Percentiles rank a stretch among this genome's conserved stretches.
These are phyloP conservation scores for Macrosiphum euphorbiae DNA, from an alignment of 2,888 invertebrate genomes.

Conservation along the genomic window DNA sequence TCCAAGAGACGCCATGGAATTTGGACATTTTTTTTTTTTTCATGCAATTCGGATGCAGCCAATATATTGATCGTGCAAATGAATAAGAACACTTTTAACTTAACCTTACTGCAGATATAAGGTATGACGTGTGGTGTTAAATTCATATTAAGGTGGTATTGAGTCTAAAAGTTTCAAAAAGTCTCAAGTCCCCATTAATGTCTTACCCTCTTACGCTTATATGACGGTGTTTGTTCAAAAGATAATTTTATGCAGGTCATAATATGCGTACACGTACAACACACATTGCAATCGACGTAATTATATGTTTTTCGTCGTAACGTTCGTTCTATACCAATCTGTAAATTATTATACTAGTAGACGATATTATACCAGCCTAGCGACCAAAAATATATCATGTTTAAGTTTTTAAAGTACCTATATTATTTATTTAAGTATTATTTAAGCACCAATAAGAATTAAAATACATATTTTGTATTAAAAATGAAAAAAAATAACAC, in stretches of 20 bases:
- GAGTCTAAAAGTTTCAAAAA: not conserved
- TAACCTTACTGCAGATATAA: not conserved
- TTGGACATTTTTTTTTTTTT: no score
- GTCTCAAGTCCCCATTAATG: not conserved
- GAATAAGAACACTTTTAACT: not conserved
- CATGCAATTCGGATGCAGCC: no score
- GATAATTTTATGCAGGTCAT: not conserved
- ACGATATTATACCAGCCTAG: not conserved
- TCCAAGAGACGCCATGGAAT: no score
- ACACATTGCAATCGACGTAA: not conserved
- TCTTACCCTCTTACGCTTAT: not conserved
- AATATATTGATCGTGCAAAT: not conserved
- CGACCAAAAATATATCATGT: not conserved
- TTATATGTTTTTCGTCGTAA: not conserved
- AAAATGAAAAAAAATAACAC: not conserved
- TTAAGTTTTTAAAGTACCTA: not conserved
- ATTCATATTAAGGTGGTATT: not conserved
- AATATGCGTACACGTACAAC: not conserved
- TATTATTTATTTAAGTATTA: no score
- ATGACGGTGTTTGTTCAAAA: not conserved
- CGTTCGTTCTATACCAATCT: not conserved
- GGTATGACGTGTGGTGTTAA: not conserved
- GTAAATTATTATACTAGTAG: not conserved
- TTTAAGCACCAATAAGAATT: not conserved
- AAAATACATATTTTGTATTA: not conserved